Evolutionary conservation across 2,888 invertebrate genomes (phyloP).

Genomic region (Orthosia gothica): DNA sequence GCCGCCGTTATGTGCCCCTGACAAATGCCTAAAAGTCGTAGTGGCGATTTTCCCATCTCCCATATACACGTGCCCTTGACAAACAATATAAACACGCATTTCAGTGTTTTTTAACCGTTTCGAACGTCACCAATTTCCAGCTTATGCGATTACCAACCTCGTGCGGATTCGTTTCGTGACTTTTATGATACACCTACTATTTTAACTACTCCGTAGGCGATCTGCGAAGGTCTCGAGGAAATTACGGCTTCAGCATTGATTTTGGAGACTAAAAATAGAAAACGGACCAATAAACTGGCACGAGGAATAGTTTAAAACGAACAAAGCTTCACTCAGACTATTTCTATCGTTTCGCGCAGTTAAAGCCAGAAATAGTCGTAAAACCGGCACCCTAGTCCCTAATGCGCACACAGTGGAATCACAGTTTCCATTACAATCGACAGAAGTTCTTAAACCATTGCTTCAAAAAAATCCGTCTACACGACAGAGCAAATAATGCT

Average conservation of each 20-base stretch:
- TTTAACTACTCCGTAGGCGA: neutral
- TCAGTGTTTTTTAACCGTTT: slow-evolving; percentile 2
- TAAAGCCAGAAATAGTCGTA: neutral
- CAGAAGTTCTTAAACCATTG: too few species aligned
- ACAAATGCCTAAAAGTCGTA: neutral
- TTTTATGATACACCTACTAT: slow-evolving; percentile 14
- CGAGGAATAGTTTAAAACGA: neutral
- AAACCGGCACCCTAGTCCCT: too few species aligned
- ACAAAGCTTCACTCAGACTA: neutral
- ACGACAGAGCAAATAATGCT: too few species aligned
- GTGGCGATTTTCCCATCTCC: neutral
- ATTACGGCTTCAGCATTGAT: slow-evolving; percentile 7
- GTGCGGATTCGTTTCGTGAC: neutral
- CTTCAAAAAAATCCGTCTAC: too few species aligned
- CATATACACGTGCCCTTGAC: neutral
- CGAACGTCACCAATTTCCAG: neutral
- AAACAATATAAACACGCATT: neutral
- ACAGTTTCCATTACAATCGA: too few species aligned
- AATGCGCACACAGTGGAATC: too few species aligned
- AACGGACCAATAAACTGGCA: neutral
- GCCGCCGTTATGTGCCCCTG: neutral
- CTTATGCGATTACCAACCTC: slow-evolving; percentile 19
- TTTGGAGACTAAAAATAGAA: slow-evolving; percentile 7
- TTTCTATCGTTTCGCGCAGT: neutral
- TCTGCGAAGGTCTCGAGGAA: slow-evolving; percentile 7